A percentile compares a stretch with the other conserved stretches of the same genome.
phyloP scores from a whole-genome alignment of 2,113 vertebrate species.

The Melospiza georgiana region DNA sequence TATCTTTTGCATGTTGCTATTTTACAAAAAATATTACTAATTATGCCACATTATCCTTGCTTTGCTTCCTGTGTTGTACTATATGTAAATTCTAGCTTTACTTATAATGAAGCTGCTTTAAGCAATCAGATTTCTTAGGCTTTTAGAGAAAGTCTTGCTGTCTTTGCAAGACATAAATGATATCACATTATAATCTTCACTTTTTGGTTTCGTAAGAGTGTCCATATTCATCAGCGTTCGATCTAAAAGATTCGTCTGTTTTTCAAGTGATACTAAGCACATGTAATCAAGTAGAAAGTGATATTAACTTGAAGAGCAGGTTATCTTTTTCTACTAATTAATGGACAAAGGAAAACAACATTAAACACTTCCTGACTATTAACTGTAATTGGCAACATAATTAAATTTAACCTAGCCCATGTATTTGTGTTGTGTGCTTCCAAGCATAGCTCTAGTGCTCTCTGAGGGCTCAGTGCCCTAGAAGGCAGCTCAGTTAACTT shows the following conservation, averaged over 20 bases:
- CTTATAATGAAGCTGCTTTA: not conserved
- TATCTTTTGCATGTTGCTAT: not conserved
- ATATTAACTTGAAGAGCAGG: not conserved
- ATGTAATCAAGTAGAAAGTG: not conserved
- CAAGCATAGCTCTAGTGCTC: not conserved
- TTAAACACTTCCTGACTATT: not conserved
- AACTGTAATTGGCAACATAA: not conserved
- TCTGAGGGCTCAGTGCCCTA: accelerated
- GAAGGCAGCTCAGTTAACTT: not conserved
- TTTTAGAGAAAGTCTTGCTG: not conserved
- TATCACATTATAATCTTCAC: not conserved
- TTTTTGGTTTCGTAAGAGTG: not conserved
- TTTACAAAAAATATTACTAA: not conserved
- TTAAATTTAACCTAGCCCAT: not conserved
- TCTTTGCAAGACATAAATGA: not conserved
- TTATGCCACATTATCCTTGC: not conserved
- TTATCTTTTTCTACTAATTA: not conserved
- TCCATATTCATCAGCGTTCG: not conserved
- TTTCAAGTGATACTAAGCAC: not conserved
- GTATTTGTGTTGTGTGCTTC: not conserved
- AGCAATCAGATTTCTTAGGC: not conserved
- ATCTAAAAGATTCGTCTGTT: not conserved
- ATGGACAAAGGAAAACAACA: not conserved
- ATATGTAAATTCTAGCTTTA: not conserved
- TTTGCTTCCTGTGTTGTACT: not conserved